A percentile compares a stretch with the other conserved stretches of the same genome.
Conservation (phyloP, 1,140 invertebrate species). For the Neodiprion pinetum region DNA sequence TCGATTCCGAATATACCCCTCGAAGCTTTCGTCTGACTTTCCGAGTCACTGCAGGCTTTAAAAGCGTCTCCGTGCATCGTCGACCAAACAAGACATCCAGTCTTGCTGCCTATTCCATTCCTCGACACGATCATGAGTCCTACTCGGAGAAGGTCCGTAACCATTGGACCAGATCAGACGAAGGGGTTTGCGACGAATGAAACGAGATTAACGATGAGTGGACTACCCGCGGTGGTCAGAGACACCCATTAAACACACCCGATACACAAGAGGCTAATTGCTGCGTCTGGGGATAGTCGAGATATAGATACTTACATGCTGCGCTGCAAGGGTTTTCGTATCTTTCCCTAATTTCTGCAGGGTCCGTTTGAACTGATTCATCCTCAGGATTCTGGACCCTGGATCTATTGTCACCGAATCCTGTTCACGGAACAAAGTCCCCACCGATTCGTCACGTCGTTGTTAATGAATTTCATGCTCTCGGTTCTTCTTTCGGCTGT, state of each 20-base stretch:
- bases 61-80: neutral
- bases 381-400: neutral
- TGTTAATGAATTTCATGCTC: no score
- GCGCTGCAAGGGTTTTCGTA: neutral
- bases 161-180: no score
- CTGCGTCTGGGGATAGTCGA: neutral
- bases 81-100: neutral
- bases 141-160: no score
- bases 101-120: no score
- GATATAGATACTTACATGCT: neutral
- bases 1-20: conserved; percentile 13
- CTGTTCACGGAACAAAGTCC: neutral
- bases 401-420: neutral
- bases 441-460: neutral
- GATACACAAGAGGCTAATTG: neutral
- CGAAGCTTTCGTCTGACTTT: conserved; percentile 17
- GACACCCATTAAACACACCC: conserved; percentile 42
- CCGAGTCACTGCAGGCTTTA: neutral
- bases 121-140: no score
- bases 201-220: conserved; percentile 41
- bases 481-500: no score
- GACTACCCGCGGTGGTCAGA: conserved; percentile 46
- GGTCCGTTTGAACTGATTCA: neutral
- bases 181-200: conserved; percentile 6
- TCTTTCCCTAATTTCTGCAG: neutral